phyloP scores from a whole-genome alignment of 1,140 invertebrate species.

The Galendromus occidentalis region DNA sequence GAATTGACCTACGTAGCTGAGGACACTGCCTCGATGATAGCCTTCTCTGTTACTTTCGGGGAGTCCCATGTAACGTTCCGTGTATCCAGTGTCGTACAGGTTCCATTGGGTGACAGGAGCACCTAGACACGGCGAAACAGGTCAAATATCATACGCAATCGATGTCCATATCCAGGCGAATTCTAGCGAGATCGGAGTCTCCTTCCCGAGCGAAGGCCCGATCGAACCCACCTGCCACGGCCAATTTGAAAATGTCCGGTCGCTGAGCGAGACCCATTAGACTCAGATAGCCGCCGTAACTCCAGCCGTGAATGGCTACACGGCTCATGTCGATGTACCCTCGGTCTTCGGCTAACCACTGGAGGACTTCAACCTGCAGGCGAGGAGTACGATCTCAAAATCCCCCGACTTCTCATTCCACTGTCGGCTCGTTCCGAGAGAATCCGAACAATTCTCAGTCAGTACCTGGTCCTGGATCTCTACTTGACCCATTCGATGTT shows the following conservation, averaged over 20 bases:
- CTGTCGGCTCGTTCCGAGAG: not conserved
- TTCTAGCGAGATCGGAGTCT: too few species aligned
- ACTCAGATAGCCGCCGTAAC: conserved; percentile 51
- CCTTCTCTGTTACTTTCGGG: conserved; percentile 56
- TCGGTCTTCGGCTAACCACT: conserved; percentile 57
- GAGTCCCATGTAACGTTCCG: conserved; percentile 87
- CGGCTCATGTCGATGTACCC: conserved; percentile 74
- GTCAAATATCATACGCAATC: too few species aligned
- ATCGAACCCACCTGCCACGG: not conserved
- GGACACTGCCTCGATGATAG: conserved; percentile 53
- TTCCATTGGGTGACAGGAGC: conserved; percentile 93
- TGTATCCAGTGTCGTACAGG: conserved; percentile 87
- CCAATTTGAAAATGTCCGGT: conserved; percentile 33
- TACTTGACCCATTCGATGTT: conserved; percentile 48
- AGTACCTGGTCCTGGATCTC: conserved; percentile 34
- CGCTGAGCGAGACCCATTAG: conserved; percentile 32
- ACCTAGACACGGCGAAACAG: conserved; percentile 47
- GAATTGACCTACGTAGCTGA: conserved; percentile 58
- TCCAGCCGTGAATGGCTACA: conserved; percentile 93
- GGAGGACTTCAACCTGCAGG: conserved; percentile 59
- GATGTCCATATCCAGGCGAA: too few species aligned
- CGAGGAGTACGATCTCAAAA: not conserved
- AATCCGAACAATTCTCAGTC: not conserved
- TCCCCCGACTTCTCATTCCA: not conserved
- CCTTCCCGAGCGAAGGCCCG: too few species aligned